Conservation (phyloP, 2,888 invertebrate genomes). For the Ophioninae sp. region DNA sequence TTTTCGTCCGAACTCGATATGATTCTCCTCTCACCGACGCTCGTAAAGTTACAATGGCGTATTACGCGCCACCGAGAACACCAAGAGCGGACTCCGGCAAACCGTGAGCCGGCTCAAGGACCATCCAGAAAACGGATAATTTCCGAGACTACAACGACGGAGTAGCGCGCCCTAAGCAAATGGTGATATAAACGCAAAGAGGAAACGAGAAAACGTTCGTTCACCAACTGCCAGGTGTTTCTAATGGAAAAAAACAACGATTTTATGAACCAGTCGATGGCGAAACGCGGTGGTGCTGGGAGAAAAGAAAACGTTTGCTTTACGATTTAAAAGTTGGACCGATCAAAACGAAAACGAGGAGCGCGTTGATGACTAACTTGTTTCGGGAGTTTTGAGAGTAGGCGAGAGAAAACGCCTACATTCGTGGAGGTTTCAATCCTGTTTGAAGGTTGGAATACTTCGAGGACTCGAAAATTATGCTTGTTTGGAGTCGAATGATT, state of each 20-base stretch:
- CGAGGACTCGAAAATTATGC: too few species aligned
- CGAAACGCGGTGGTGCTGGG: too few species aligned
- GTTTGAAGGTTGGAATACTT: too few species aligned
- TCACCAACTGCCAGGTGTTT: not conserved
- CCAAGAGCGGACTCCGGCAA: constrained; percentile 3
- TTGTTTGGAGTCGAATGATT: too few species aligned
- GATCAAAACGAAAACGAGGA: constrained; percentile 22
- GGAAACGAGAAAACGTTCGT: not conserved
- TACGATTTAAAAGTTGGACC: constrained; percentile 15
- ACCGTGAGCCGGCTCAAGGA: constrained; percentile 12
- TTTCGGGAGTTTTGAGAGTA: not conserved
- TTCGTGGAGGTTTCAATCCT: too few species aligned
- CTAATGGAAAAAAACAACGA: not conserved
- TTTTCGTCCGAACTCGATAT: constrained; percentile 56
- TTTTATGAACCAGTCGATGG: too few species aligned
- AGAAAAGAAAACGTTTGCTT: not conserved
- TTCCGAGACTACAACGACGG: constrained; percentile 23
- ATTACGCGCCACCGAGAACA: constrained; percentile 27
- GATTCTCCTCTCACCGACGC: constrained; percentile 35
- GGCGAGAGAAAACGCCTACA: not conserved
- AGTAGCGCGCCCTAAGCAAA: constrained; percentile 18
- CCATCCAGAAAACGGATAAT: constrained; percentile 47
- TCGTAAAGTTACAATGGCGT: constrained; percentile 58
- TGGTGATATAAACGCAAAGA: constrained; percentile 28
- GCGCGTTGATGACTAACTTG: not conserved